Conservation (phyloP, 2,113 vertebrate species). For the Mustela nigripes region DNA sequence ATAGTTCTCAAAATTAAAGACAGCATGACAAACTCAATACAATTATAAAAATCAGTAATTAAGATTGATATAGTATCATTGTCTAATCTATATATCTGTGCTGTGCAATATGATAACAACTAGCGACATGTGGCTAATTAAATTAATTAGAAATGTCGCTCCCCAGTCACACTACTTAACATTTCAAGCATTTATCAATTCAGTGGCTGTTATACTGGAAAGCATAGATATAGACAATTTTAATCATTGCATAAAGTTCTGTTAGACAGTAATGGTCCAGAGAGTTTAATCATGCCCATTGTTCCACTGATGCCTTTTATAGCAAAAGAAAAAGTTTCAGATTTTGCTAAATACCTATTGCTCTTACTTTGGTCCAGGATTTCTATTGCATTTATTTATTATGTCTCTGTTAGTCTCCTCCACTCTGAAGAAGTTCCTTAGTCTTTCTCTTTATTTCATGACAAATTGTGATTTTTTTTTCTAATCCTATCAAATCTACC, state of each 20-base stretch:
- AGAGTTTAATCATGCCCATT: background rate
- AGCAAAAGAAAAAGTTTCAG: background rate
- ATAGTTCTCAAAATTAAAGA: background rate
- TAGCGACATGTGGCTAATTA: slow-evolving; percentile 1
- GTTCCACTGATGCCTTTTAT: background rate
- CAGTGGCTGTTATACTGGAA: background rate
- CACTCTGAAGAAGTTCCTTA: background rate
- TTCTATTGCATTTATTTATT: background rate
- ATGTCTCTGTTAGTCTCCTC: background rate
- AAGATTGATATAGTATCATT: background rate
- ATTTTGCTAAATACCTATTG: background rate
- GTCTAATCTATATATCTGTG: background rate
- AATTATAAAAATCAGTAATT: background rate
- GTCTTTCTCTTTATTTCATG: slow-evolving; percentile 21
- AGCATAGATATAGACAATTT: background rate
- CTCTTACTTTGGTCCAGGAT: background rate
- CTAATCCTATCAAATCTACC: background rate
- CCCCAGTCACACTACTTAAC: background rate
- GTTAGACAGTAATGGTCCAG: background rate
- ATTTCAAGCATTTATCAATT: background rate
- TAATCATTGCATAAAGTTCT: background rate
- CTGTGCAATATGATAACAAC: background rate
- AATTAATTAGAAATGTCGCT: slow-evolving; percentile 44
- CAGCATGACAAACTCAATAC: background rate
- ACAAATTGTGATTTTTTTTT: background rate